phyloP scores from a whole-genome alignment of 1,140 invertebrate genomes.

The Littorina saxatilis region DNA sequence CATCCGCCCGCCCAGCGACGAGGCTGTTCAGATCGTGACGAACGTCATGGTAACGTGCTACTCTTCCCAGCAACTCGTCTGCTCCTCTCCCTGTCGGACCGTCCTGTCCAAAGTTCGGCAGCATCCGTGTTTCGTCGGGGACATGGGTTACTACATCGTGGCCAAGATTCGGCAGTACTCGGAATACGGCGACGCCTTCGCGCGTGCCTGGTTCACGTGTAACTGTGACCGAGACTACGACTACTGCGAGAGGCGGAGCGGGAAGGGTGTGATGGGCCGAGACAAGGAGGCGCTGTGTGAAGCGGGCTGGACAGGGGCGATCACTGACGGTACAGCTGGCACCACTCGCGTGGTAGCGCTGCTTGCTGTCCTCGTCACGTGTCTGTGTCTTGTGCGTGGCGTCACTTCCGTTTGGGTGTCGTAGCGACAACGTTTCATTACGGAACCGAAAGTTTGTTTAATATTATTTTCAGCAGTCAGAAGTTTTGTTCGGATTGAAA shows the following conservation, averaged over 20 bases:
- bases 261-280: neutral
- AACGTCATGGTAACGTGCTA: constrained; percentile 24
- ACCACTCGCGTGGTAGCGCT: neutral
- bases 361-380: neutral
- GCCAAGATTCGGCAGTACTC: constrained; percentile 5
- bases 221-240: constrained; percentile 28
- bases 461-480: neutral
- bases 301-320: neutral
- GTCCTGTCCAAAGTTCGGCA: neutral
- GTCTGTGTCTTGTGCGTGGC: neutral
- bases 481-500: neutral
- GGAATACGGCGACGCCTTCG: constrained; percentile 4
- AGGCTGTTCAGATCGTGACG: neutral
- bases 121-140: constrained; percentile 26
- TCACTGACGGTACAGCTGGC: neutral
- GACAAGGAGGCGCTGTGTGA: constrained; percentile 5
- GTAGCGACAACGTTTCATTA: neutral
- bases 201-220: constrained; percentile 29
- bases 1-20: constrained; percentile 21
- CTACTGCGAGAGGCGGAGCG: constrained; percentile 20
- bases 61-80: neutral
- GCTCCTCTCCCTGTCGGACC: neutral
- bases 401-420: neutral
- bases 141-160: constrained; percentile 35
- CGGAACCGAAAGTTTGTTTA: neutral